phyloP scores from a whole-genome alignment of 2,888 invertebrate genomes.

The Apodemia mormo region DNA sequence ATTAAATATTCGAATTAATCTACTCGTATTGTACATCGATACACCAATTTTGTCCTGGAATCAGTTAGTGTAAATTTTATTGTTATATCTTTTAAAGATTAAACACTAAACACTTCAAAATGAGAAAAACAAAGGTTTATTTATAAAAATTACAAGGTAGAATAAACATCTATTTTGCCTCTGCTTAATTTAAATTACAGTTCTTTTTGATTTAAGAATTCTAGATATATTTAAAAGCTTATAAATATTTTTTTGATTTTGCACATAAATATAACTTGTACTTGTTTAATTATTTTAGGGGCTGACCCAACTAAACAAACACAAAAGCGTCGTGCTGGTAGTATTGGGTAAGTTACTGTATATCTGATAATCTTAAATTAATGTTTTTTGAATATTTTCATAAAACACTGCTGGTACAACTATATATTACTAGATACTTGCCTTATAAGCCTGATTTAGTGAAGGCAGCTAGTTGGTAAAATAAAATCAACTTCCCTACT shows the following conservation, averaged over 20 bases:
- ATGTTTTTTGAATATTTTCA: neutral
- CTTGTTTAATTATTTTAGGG: conserved; percentile 75
- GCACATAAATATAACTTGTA: neutral
- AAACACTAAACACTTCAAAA: neutral
- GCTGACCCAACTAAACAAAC: conserved; percentile 90
- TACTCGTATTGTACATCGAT: neutral
- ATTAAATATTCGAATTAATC: conserved; percentile 3
- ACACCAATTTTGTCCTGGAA: neutral
- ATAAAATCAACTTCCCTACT: too few relatives aligned
- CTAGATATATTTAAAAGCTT: neutral
- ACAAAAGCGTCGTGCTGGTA: conserved; percentile 90
- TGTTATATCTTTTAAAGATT: too few relatives aligned
- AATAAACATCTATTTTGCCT: neutral
- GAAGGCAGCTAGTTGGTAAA: too few relatives aligned
- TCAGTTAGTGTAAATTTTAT: too few relatives aligned
- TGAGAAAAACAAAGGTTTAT: conserved; percentile 7
- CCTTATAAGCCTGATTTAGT: neutral
- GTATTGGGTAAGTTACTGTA: conserved; percentile 86
- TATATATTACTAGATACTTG: neutral
- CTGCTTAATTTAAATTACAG: neutral
- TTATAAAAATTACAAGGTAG: neutral
- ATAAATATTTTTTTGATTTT: neutral
- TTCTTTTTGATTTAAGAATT: neutral
- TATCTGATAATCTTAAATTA: neutral
- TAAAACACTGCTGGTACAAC: neutral